Evolutionary conservation across 2,113 vertebrate genomes (phyloP).

Genomic region (Helogale parvula): DNA sequence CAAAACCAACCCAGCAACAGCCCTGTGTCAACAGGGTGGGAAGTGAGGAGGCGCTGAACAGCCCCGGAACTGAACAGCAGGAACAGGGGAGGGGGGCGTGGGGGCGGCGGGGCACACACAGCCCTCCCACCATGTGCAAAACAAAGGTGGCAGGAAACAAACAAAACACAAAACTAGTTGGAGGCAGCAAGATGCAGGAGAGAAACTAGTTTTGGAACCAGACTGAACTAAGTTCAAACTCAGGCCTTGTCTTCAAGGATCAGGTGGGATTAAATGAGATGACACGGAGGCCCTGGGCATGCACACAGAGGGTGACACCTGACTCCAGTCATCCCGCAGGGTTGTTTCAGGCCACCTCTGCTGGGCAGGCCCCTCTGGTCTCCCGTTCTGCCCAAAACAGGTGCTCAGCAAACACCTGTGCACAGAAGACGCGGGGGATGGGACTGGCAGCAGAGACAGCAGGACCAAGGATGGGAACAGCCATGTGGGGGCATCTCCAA

Average conservation of each 20-base stretch:
- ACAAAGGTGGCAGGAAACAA: neutral
- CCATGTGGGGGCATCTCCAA: neutral
- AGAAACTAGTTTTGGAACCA: neutral
- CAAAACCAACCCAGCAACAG: conserved; percentile 68
- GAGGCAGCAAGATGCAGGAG: neutral
- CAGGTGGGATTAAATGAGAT: too few relatives aligned
- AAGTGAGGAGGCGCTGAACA: conserved; percentile 20
- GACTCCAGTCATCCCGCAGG: neutral
- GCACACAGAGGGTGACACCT: neutral
- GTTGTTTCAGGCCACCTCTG: neutral
- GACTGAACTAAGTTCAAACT: neutral
- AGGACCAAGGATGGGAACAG: neutral
- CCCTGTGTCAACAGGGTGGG: conserved; percentile 64
- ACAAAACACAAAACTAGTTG: neutral
- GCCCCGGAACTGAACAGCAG: conserved; percentile 37
- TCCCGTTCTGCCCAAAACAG: neutral
- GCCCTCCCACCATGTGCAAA: neutral
- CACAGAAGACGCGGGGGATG: fast-evolving
- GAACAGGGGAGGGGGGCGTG: neutral
- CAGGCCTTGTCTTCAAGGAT: neutral
- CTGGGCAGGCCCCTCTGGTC: neutral
- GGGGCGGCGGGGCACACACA: neutral
- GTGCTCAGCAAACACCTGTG: neutral
- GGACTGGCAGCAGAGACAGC: neutral
- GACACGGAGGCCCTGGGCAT: neutral